phyloP scores from a whole-genome alignment of 2,888 invertebrate genomes.

The Acanthosepion pharaonis region DNA sequence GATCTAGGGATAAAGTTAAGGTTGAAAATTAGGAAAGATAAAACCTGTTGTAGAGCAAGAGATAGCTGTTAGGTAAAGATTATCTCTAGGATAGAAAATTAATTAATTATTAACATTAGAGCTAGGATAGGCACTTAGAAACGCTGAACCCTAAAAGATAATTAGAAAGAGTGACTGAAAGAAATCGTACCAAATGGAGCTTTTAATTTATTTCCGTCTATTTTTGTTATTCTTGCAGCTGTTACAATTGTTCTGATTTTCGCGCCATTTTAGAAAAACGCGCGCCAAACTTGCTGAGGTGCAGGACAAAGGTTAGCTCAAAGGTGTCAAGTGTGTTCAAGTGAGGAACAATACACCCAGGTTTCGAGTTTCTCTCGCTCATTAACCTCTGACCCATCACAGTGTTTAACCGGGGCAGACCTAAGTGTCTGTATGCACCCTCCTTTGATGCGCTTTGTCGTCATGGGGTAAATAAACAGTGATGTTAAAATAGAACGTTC shows the following conservation, averaged over 20 bases:
- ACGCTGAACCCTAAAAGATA: too few species aligned
- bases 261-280: conserved; percentile 4
- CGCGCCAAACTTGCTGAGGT: background rate
- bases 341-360: background rate
- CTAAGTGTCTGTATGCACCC: background rate
- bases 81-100: too few species aligned
- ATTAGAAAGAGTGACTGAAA: too few species aligned
- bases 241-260: background rate
- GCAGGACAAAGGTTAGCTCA: background rate
- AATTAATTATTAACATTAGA: too few species aligned
- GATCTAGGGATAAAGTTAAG: too few species aligned
- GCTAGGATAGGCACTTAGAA: too few species aligned
- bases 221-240: too few species aligned
- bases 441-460: background rate
- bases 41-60: too few species aligned
- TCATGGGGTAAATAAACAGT: background rate
- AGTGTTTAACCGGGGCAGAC: background rate
- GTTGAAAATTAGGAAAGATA: too few species aligned
- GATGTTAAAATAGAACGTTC: background rate
- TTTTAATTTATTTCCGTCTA: too few species aligned
- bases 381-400: background rate
- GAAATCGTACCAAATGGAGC: too few species aligned
- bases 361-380: background rate
- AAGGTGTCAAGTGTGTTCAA: conserved; percentile 4
- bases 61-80: too few species aligned